A percentile compares a stretch with the other conserved stretches of the same genome.
phyloP scores from a whole-genome alignment of 2,888 invertebrate species.

The Autographa gamma region DNA sequence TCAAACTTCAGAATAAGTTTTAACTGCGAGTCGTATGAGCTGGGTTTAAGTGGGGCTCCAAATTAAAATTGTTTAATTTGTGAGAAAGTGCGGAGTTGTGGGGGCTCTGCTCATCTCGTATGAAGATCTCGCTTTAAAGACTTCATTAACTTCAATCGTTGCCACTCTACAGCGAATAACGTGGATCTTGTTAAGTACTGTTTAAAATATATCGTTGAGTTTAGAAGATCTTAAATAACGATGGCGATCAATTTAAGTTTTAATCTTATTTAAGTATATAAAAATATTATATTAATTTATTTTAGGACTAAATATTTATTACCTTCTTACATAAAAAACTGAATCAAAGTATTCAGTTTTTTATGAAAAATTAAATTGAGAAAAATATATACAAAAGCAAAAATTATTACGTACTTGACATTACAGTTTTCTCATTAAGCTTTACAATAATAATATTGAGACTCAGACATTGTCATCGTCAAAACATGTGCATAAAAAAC shows the following conservation, averaged over 20 bases:
- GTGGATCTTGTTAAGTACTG: conserved; percentile 45
- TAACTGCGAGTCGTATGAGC: conserved; percentile 62
- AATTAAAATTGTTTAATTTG: conserved; percentile 74
- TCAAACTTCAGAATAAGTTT: conserved; percentile 77
- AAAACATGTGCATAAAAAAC: no score
- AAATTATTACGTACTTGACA: no score
- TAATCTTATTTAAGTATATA: neutral
- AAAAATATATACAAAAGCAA: neutral
- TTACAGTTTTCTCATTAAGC: no score
- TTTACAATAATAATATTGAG: no score
- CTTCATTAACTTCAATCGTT: conserved; percentile 61
- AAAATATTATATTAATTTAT: no score
- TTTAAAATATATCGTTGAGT: conserved; percentile 44
- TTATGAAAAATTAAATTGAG: neutral
- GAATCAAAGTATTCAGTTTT: no score
- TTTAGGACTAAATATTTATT: neutral
- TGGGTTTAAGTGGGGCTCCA: conserved; percentile 54
- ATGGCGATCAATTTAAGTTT: conserved; percentile 20
- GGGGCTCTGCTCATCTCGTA: conserved; percentile 30
- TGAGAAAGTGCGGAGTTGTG: conserved; percentile 52
- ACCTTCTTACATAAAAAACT: no score
- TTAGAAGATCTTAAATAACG: conserved; percentile 22
- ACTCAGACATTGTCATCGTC: no score
- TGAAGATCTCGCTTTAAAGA: conserved; percentile 52
- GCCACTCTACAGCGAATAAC: conserved; percentile 49